Evolutionary conservation across 2,113 vertebrate species (phyloP), one percentile per base, ranked within the genome.

Genomic region (Greenwoodochromis staneri): DNA sequence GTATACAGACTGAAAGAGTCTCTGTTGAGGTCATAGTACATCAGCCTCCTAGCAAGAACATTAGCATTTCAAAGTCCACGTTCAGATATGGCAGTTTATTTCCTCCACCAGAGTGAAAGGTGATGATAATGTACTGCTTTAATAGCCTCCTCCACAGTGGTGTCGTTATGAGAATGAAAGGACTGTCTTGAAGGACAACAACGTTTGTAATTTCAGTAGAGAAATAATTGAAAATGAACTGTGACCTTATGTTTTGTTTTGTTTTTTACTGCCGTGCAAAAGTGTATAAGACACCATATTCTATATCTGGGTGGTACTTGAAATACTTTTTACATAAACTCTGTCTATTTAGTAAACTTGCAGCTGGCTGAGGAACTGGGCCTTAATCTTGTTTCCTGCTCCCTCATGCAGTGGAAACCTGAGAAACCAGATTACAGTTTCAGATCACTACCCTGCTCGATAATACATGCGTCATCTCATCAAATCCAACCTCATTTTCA

Each of bases 401-500:
- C 66, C 78, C 29, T 84, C 40, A n/a, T 73, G 38, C 73, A 40
- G 63, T 71, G 38, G 71, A 81, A 92, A 86, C 76, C 53, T 54
- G 34, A 89, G 81, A 82, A 24, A 81, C 69, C 36, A 76, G 55
- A 90, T 90, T 87, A 82, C 7, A 40, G 51, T 87, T 82, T 84
- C 91, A 78, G 53, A 93, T 91, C 93, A 89, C 86, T 88, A 85
- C 76, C 82, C 40, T 57, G 57, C 82, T 88, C 47, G n/a, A 61
- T 76, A 93, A 92, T 83, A 71, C 14, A 81, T 93, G 84, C 57
- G 17, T 85, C 86, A 69, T 88, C 61, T 85, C 82, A 61, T 63
- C 63, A 78, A 89, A 94, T 91, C 89, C 86, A 85, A 80, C 57
- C 88, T 93, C 57, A 82, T 93, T 91, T 88, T 93, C 87, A 94